Evolutionary conservation across 2,797 vertebrate genomes (phyloP).

Genomic region (Sphenopsis melanotis): DNA sequence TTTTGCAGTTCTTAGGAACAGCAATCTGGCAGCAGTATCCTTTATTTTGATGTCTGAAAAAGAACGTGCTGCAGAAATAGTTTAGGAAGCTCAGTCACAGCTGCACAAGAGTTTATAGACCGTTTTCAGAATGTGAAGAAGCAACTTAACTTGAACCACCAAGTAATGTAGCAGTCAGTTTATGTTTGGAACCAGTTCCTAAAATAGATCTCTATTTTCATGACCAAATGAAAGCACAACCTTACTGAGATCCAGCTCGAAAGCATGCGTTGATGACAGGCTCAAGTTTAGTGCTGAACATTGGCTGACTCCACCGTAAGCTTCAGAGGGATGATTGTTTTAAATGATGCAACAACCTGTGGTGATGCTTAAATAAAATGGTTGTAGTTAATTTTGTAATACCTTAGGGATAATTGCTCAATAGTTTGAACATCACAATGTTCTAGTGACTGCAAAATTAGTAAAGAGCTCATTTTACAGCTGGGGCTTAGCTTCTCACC

Average conservation of each 20-base stretch:
- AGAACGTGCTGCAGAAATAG: background rate
- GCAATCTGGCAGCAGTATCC: background rate
- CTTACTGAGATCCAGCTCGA: background rate
- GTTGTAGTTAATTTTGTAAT: background rate
- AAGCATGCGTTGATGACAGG: background rate
- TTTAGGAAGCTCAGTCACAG: conserved; percentile 8
- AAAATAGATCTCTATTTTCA: background rate
- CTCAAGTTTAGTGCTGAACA: background rate
- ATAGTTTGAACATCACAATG: background rate
- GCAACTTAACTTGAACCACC: background rate
- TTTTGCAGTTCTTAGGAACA: background rate
- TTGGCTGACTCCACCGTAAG: background rate
- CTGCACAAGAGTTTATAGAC: background rate
- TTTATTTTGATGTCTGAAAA: conserved; percentile 10
- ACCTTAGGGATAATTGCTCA: background rate
- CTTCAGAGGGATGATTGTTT: background rate
- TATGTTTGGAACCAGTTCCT: background rate
- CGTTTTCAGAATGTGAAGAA: background rate
- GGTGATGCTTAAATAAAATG: background rate
- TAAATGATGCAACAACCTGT: rapidly evolving
- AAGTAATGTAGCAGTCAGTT: background rate
- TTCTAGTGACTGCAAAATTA: background rate
- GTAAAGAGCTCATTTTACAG: background rate
- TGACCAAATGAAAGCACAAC: background rate
- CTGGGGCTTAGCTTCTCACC: background rate